Base-by-base conservation (phyloP, 2,113 vertebrate genomes). In the Amphiprion ocellaris region DNA sequence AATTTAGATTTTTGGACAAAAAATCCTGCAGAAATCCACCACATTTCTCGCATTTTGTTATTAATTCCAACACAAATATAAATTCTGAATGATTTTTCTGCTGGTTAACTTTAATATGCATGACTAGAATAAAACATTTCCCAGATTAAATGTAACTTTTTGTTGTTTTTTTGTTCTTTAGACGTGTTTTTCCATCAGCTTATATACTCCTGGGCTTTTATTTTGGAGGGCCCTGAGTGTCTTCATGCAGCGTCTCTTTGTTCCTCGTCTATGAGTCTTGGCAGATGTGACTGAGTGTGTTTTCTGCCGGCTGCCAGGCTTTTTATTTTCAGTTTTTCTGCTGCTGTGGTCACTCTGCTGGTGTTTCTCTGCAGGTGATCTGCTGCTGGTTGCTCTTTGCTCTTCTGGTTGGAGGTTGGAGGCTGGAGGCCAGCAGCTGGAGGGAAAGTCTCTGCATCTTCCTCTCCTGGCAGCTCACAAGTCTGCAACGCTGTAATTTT, bases 201-300 rank as follows among this genome's bases (percentile, higher is more conserved):
- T 26, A 2, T 26, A 26, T 26, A 2, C 1, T 26, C 24, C 24
- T 26, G 24, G 24, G 24, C 24, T 26, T 15, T 56, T 66, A 41
- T 21, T 67, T 55, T 64, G 49, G 0, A 30, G 5, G 30, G 5
- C 30, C 4, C 0, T 30, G 30, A 30, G 21, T 58, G 33, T 11
- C 39, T 37, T 37, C 28, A 17, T 58, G 74, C 30, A 47, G 69
- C 16, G 17, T 1, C 24, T 24, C 53, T 61, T 23, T 52, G 47
- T 61, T 24, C 17, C 66, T 28, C 4, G 19, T 30, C 58, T 30
- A 50, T 56, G 3, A 49, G 61, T 69, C 19, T 50, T 5, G 74
- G 73, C 77, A 77, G 77, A 55, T 46, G 4, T 5, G 60, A 33
- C 66, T 81, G 74, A 66, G 74, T 81, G 77, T 83, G 87, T 26